Conservation (phyloP, 2,888 invertebrate genomes). For the Epinotia nisella region DNA sequence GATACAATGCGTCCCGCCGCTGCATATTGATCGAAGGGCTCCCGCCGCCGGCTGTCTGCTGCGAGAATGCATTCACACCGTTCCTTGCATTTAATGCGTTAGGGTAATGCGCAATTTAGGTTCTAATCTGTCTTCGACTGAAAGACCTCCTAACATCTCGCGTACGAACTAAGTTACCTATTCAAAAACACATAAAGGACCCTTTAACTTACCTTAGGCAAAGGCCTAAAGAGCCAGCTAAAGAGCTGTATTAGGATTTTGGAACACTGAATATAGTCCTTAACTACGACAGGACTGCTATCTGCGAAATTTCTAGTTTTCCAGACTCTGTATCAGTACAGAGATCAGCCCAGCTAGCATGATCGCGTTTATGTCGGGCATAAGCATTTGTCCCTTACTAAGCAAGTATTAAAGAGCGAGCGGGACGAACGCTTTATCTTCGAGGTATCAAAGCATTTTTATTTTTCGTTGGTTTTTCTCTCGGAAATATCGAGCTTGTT, state of each 20-base stretch:
- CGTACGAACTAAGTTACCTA: not conserved
- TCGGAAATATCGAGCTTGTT: not conserved
- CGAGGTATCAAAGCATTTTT: not conserved
- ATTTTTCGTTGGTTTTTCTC: not conserved
- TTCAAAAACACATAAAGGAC: not conserved
- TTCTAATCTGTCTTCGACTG: not conserved
- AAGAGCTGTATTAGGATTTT: no score
- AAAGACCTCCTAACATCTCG: not conserved
- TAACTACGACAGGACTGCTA: no score
- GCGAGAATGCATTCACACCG: conserved; percentile 58
- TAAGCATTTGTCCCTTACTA: no score
- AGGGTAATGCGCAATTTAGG: not conserved
- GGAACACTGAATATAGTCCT: no score
- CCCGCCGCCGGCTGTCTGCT: conserved; percentile 59
- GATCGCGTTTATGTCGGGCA: no score
- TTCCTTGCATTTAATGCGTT: conserved; percentile 24
- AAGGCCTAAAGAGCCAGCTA: no score
- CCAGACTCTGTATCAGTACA: no score
- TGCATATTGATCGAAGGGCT: conserved; percentile 74
- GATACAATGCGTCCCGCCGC: conserved; percentile 69
- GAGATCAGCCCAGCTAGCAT: no score
- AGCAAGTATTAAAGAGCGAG: no score
- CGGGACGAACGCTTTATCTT: no score
- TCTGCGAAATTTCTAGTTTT: no score
- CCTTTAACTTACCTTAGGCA: no score